Conservation (phyloP, 2,888 invertebrate species). For the Sialis fuliginosa region DNA sequence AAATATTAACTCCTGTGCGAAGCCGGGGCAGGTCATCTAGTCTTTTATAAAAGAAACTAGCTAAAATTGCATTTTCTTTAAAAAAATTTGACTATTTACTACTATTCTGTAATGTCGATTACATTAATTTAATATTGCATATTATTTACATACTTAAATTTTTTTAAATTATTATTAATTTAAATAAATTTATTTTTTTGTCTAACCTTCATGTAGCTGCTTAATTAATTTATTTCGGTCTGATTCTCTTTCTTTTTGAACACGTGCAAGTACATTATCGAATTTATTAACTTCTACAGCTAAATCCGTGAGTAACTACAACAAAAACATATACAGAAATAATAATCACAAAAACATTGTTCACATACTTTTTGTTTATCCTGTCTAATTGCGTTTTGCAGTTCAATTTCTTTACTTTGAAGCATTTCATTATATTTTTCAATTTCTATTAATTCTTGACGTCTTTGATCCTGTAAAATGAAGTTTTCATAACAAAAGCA, state of each 20-base stretch:
- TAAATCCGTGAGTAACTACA: conserved; percentile 32
- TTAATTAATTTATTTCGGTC: conserved; percentile 40
- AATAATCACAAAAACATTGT: background rate
- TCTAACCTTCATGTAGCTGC: conserved; percentile 35
- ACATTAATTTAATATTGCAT: too few relatives aligned
- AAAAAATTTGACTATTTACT: too few relatives aligned
- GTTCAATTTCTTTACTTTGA: conserved; percentile 42
- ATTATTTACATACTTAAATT: too few relatives aligned
- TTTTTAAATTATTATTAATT: too few relatives aligned
- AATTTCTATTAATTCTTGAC: conserved; percentile 32
- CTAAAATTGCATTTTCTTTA: too few relatives aligned
- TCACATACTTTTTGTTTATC: conserved; percentile 35
- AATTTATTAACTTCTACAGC: conserved; percentile 43
- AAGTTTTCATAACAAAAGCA: background rate
- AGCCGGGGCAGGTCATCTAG: too few relatives aligned
- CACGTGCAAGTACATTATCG: conserved; percentile 46
- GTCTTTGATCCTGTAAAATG: conserved; percentile 29
- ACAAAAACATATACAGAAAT: conserved; percentile 7
- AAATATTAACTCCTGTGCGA: too few relatives aligned
- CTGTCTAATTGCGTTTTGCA: conserved; percentile 41
- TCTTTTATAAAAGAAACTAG: too few relatives aligned
- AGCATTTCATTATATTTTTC: conserved; percentile 46
- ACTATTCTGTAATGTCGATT: too few relatives aligned
- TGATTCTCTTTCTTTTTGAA: conserved; percentile 46
- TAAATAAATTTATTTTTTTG: background rate